phyloP scores from a whole-genome alignment of 2,888 invertebrate species.

The Protodeltote pygarga region DNA sequence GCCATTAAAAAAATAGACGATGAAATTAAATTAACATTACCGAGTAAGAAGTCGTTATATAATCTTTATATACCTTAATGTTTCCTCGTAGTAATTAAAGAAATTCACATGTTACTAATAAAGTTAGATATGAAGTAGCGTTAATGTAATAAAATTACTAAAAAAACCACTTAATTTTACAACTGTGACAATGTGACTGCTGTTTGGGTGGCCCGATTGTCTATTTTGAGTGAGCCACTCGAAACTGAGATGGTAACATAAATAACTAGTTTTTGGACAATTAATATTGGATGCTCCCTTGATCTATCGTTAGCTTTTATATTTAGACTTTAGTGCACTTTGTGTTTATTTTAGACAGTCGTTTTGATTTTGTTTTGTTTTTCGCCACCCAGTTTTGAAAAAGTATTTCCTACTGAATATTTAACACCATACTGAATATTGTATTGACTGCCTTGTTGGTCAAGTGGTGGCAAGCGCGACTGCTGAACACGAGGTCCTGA shows the following conservation, averaged over 20 bases:
- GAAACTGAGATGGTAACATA: conserved; percentile 74
- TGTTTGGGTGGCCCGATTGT: conserved; percentile 77
- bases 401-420: too few species aligned
- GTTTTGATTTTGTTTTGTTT: too few species aligned
- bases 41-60: conserved; percentile 21
- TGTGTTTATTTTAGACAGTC: not conserved
- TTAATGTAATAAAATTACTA: conserved; percentile 63
- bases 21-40: conserved; percentile 24
- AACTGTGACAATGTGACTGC: conserved; percentile 67
- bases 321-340: conserved; percentile 54
- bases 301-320: conserved; percentile 69
- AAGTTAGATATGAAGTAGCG: conserved; percentile 66
- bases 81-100: conserved; percentile 56
- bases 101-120: conserved; percentile 48
- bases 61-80: conserved; percentile 46
- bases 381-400: too few species aligned
- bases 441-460: too few species aligned
- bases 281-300: conserved; percentile 78
- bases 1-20: conserved; percentile 22
- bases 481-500: too few species aligned
- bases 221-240: conserved; percentile 74
- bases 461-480: too few species aligned
- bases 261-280: conserved; percentile 83
- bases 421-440: too few species aligned
- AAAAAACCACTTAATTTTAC: conserved; percentile 71